Conservation (phyloP, 2,888 invertebrate genomes). For the Morpho achilles region DNA sequence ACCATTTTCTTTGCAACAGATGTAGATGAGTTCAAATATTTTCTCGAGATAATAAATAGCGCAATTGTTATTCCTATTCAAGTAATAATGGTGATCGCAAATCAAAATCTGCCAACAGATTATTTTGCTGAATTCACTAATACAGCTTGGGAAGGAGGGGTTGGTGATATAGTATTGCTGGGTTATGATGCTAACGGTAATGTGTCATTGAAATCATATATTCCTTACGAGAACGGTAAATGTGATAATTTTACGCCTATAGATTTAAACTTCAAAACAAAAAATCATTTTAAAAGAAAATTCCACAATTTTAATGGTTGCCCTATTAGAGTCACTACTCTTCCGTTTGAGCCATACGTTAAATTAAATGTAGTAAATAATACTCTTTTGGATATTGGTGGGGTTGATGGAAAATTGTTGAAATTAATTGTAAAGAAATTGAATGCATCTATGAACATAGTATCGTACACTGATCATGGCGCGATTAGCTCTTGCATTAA, state of each 20-base stretch:
- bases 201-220: conserved; percentile 41
- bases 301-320: conserved; percentile 49
- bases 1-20: conserved; percentile 41
- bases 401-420: conserved; percentile 42
- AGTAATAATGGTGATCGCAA: conserved; percentile 38
- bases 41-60: conserved; percentile 34
- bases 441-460: conserved; percentile 37
- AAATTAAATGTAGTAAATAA: conserved; percentile 31
- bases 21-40: conserved; percentile 37
- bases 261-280: conserved; percentile 25
- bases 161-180: conserved; percentile 45
- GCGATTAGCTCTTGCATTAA: conserved; percentile 36
- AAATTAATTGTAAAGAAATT: conserved; percentile 34
- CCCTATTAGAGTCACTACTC: conserved; percentile 37
- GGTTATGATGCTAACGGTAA: conserved; percentile 27
- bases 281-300: conserved; percentile 43
- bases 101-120: conserved; percentile 22
- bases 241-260: conserved; percentile 44
- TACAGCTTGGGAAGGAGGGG: conserved; percentile 43
- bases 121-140: conserved; percentile 32
- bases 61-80: conserved; percentile 35
- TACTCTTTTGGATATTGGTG: conserved; percentile 34
- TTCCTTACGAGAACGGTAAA: conserved; percentile 40
- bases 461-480: conserved; percentile 28
- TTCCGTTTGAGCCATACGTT: conserved; percentile 37